These are phyloP conservation scores for Cactoblastis cactorum DNA, from an alignment of 2,888 invertebrate genomes.

Conservation along the genomic window DNA sequence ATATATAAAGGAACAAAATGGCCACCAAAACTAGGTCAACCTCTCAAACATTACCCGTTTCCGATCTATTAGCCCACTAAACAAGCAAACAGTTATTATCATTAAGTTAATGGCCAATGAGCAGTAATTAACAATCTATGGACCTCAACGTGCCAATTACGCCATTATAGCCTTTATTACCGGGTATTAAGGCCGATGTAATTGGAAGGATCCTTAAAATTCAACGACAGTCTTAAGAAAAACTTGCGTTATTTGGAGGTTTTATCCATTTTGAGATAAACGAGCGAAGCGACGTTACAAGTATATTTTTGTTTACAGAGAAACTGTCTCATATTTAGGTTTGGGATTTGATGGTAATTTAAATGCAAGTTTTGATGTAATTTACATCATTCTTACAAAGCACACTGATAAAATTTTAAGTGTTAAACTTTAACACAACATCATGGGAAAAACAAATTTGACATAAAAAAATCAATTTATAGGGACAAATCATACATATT, in stretches of 20 bases:
- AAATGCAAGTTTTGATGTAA: too few relatives aligned
- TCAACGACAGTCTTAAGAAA: not conserved
- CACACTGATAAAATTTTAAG: too few relatives aligned
- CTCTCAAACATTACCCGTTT: conserved; percentile 28
- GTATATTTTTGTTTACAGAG: too few relatives aligned
- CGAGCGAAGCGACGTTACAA: too few relatives aligned
- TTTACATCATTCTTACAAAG: too few relatives aligned
- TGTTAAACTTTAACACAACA: too few relatives aligned
- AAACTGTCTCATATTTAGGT: too few relatives aligned
- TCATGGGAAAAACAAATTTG: too few relatives aligned
- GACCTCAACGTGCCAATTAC: conserved; percentile 6
- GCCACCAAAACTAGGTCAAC: conserved; percentile 6
- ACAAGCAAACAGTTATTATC: conserved; percentile 30
- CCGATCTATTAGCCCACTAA: conserved; percentile 43
- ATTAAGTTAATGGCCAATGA: conserved; percentile 24
- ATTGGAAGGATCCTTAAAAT: conserved; percentile 1
- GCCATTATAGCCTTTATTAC: conserved; percentile 9
- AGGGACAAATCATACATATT: too few relatives aligned
- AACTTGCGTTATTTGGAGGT: not conserved
- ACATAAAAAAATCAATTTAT: too few relatives aligned
- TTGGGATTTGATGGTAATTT: too few relatives aligned
- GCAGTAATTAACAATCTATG: conserved; percentile 22
- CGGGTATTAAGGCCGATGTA: not conserved
- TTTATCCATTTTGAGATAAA: too few relatives aligned
- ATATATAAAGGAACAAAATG: not conserved